These are phyloP conservation scores for Nibea coibor DNA, from an alignment of 2,113 vertebrate genomes.

Conservation along the genomic window DNA sequence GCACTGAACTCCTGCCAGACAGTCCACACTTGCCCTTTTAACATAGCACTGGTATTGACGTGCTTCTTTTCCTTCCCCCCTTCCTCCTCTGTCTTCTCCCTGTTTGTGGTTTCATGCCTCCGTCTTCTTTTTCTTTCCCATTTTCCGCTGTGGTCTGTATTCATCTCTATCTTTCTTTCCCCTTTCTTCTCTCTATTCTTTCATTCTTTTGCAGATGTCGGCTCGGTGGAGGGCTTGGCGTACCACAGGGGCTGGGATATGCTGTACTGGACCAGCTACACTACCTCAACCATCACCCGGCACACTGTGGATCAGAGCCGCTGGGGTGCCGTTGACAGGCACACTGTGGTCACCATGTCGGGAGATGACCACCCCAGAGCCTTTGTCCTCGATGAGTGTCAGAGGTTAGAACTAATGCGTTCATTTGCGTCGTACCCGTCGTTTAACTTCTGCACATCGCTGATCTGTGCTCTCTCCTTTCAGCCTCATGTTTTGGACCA, in stretches of 20 bases:
- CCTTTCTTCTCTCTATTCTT: not conserved
- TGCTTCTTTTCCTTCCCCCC: slow-evolving; percentile 32
- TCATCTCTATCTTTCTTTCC: not conserved
- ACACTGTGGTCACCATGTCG: slow-evolving; percentile 96
- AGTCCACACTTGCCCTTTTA: slow-evolving; percentile 57
- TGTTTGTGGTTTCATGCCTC: slow-evolving; percentile 4
- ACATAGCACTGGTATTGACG: slow-evolving; percentile 45
- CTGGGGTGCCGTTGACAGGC: slow-evolving; percentile 89
- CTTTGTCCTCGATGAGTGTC: slow-evolving; percentile 96
- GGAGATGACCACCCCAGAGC: slow-evolving; percentile 96
- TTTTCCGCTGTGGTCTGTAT: slow-evolving; percentile 4
- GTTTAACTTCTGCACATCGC: not conserved
- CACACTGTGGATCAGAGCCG: slow-evolving; percentile 95
- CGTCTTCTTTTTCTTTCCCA: not conserved
- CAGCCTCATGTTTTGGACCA: slow-evolving; percentile 95
- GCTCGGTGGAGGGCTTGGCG: slow-evolving; percentile 95
- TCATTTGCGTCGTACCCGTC: not conserved
- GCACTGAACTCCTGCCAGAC: slow-evolving; percentile 56
- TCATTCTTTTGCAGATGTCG: slow-evolving; percentile 86
- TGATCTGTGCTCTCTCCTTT: not conserved
- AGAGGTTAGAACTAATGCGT: slow-evolving; percentile 85
- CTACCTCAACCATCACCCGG: slow-evolving; percentile 95
- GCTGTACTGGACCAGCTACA: slow-evolving; percentile 97
- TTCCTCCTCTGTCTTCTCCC: not conserved
- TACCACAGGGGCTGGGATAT: slow-evolving; percentile 97